These are phyloP conservation scores for Phenacoccus solenopsis DNA, from an alignment of 1,140 invertebrate species.

Conservation along the genomic window DNA sequence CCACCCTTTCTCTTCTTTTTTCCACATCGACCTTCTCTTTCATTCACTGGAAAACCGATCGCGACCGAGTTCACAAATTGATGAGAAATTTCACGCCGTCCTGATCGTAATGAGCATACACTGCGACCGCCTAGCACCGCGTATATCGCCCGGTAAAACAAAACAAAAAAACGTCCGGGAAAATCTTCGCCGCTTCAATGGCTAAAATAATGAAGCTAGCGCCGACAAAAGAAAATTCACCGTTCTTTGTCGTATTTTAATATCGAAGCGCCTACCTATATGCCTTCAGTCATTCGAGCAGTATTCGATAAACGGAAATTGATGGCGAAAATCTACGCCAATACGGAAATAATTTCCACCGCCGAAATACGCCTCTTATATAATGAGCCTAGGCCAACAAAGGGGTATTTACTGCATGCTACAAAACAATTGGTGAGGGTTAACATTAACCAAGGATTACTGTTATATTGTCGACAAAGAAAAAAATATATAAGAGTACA, in stretches of 20 bases:
- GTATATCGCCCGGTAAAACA: neutral
- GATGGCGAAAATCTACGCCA: too few relatives aligned
- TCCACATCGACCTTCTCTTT: neutral
- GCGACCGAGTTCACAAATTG: too few relatives aligned
- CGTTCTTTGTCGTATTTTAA: slow-evolving; percentile 8
- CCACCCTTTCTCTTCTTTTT: neutral
- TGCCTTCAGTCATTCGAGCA: too few relatives aligned
- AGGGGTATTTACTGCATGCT: too few relatives aligned
- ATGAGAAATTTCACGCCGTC: slow-evolving; percentile 9
- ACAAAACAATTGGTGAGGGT: too few relatives aligned
- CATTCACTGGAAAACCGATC: neutral
- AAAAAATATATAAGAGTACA: too few relatives aligned
- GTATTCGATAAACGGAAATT: too few relatives aligned
- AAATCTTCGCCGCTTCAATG: slow-evolving; percentile 3
- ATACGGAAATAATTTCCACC: too few relatives aligned
- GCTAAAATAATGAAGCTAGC: slow-evolving; percentile 8
- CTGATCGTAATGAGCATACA: slow-evolving; percentile 10
- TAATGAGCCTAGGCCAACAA: too few relatives aligned
- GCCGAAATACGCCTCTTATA: too few relatives aligned
- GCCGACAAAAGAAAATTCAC: slow-evolving; percentile 14
- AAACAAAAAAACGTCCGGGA: neutral
- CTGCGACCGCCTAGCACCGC: neutral
- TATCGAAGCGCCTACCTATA: slow-evolving; percentile 1
- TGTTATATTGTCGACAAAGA: too few relatives aligned
- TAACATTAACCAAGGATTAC: too few relatives aligned